phyloP scores from a whole-genome alignment of 2,797 vertebrate species.

The Neopelma chrysocephalum region DNA sequence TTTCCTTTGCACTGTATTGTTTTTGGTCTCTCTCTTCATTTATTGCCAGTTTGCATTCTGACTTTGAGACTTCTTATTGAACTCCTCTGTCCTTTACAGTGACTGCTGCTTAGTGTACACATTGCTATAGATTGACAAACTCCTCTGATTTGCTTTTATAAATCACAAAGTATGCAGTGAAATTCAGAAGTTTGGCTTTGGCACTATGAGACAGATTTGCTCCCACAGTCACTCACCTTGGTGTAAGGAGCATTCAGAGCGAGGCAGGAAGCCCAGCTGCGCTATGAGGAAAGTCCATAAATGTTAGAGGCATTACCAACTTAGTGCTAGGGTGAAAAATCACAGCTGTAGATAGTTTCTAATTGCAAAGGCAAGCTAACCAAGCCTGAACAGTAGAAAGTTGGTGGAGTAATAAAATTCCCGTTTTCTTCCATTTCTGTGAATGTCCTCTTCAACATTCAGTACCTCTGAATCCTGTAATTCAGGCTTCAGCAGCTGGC shows the following conservation, averaged over 20 bases:
- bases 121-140: slow-evolving; percentile 12
- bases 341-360: background rate
- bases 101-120: background rate
- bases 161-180: background rate
- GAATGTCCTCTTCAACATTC: background rate
- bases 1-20: background rate
- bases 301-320: background rate
- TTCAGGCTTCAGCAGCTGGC: slow-evolving; percentile 15
- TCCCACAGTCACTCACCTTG: background rate
- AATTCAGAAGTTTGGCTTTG: background rate
- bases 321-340: background rate
- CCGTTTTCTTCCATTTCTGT: background rate
- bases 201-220: background rate
- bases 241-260: background rate
- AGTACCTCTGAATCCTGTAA: background rate
- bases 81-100: background rate
- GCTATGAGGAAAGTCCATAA: background rate
- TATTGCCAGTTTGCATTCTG: background rate
- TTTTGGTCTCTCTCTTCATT: background rate
- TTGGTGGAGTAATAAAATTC: background rate
- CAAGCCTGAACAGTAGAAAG: background rate
- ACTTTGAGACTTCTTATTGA: background rate
- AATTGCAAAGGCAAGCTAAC: background rate
- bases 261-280: background rate
- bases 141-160: background rate